Base-by-base conservation (phyloP, 2,888 invertebrate species). In the Metacarcinus magister region DNA sequence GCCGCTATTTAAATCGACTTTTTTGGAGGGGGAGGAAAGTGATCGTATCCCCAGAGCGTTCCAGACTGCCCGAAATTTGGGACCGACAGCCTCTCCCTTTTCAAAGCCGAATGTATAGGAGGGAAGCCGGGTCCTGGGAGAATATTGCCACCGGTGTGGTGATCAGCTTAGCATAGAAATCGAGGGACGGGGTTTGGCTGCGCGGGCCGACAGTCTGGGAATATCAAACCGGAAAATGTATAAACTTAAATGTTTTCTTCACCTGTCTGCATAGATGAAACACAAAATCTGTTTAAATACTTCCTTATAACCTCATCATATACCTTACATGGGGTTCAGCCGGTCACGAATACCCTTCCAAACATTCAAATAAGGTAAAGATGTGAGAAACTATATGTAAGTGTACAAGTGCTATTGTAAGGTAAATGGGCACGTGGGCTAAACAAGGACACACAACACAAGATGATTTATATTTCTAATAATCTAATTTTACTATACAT, bases 91-190 rank as follows among this genome's bases (percentile, higher is more conserved):
- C 67, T 75, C 44, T 43, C 67, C 54, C 91, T 91, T 43, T 44
- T 44, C 75, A 43, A 32, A 54, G 46, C 44, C 89, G 46, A 92
- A 95, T 92, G 48, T 46, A 48, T 54, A 75, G 95, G 54, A 92
- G 95, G 94, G 32, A 67, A 28, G 94, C n/a, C 87, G 87, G 75
- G 94, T 75, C 48, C 94, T 48, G 94, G 67, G 46, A 48, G 90
- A 75, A 87, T 93, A 93, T 89, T 89, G 93, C 82, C 28, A 46
- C 44, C 89, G 54, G 39, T 75, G n/a, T 39, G 96, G 96, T 94
- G 94, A 96, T 96, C 94, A 94, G 92, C 60, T 96, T 94, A 94
- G 96, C 96, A 96, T 96, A 94, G 96, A 54, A 96, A 96, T 92
- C 48, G 94, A 82, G 13, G 96, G n/a, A 87, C 95, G 67, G 23